Percentiles rank a stretch among this genome's conserved stretches.
phyloP scores from a whole-genome alignment of 2,888 invertebrate species.

The Diarsia brunnea region DNA sequence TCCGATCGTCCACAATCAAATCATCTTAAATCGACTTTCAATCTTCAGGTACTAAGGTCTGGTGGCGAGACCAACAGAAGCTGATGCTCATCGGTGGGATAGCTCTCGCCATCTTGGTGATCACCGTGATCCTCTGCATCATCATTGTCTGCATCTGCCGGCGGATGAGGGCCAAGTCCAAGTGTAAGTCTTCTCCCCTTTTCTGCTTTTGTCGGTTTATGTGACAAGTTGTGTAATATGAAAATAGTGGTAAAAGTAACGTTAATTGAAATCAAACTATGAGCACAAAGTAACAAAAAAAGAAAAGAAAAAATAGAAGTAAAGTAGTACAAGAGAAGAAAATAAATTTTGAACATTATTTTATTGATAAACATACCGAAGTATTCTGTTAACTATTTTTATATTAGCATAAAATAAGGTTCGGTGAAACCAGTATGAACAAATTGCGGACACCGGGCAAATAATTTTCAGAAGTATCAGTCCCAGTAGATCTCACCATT shows the following conservation, averaged over 20 bases:
- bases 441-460: not conserved
- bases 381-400: not conserved
- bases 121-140: slow-evolving; percentile 95
- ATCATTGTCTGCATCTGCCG: slow-evolving; percentile 96
- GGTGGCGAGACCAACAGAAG: slow-evolving; percentile 96
- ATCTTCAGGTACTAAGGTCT: slow-evolving; percentile 93
- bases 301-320: not conserved
- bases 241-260: not conserved
- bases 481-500: not conserved
- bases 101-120: slow-evolving; percentile 88
- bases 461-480: not conserved
- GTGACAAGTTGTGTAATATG: slow-evolving; percentile 36
- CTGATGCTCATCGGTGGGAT: slow-evolving; percentile 92
- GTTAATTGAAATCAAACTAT: not conserved
- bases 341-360: not conserved
- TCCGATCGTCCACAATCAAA: not conserved
- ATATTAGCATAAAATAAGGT: not conserved
- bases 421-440: not conserved
- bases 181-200: slow-evolving; percentile 92
- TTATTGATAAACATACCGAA: not conserved
- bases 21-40: not conserved
- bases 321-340: not conserved
- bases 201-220: slow-evolving; percentile 27
- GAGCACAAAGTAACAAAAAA: not conserved
- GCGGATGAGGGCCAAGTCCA: slow-evolving; percentile 94